Evolutionary conservation across 2,888 invertebrate species (phyloP), one percentile per base, ranked within the genome.

Genomic region (Leucophenga montana): DNA sequence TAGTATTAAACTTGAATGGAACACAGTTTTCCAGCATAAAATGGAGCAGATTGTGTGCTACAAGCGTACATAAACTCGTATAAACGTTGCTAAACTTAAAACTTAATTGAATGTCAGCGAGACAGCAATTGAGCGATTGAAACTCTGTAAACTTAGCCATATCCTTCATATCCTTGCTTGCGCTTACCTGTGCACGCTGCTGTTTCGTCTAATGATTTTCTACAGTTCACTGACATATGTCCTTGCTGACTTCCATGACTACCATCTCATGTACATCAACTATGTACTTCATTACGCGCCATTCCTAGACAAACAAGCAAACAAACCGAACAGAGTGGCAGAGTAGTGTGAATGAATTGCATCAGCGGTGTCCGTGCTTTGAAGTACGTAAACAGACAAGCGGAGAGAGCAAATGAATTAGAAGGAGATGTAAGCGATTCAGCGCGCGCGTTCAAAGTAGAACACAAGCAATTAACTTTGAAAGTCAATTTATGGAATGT

Each of bases 401-500:
- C 18, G 22, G 14, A 6, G 20, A 46, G 62, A 18, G 57, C 6
- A 56, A 5, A 13, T 22, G 56, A n/a, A n/a, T n/a, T n/a, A n/a
- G n/a, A n/a, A 56, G 56, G 20, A 22, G 9, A 56, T 18, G 11
- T 22, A 20, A 56, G 56, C 1, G 56, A 33, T 16, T 11, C 16
- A 48, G 48, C n/a, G n/a, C 48, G 31, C 31, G 57, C 62, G 62
- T 20, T 39, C 22, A 62, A 62, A 62, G 46, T 46, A 62, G 62
- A 62, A 62, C 20, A 44, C 62, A 46, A 62, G 62, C 62, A 62
- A 62, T 62, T 62, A 62, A 62, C 62, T 62, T 46, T 62, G 44
- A 62, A 62, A 62, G 62, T 62, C 62, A 62, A 62, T 62, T 62
- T 62, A 62, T 62, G 62, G 62, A 62, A 62, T 62, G 46, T 44